Percentiles rank a stretch among this genome's conserved stretches.
Conservation (phyloP, 2,888 invertebrate species). For the Orthosia incerta region DNA sequence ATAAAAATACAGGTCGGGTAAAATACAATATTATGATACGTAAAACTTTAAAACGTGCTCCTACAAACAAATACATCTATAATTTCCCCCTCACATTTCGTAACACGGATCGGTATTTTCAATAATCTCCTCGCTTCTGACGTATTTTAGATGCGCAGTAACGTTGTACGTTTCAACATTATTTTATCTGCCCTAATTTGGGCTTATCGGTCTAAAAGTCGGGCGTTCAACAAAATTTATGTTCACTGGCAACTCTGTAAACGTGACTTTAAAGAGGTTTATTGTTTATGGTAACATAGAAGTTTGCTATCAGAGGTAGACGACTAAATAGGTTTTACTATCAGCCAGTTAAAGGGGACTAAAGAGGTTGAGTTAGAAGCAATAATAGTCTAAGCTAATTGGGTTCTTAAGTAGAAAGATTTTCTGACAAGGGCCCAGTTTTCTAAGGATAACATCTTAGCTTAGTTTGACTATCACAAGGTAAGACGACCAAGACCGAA, state of each 20-base stretch:
- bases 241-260: background rate
- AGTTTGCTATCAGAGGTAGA: background rate
- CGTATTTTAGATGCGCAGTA: constrained; percentile 34
- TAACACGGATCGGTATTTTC: constrained; percentile 13
- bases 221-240: constrained; percentile 13
- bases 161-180: constrained; percentile 27
- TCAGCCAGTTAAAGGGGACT: background rate
- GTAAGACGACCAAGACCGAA: background rate
- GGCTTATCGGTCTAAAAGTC: constrained; percentile 33
- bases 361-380: background rate
- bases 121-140: constrained; percentile 29
- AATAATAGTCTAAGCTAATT: too few species aligned
- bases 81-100: constrained; percentile 13
- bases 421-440: background rate
- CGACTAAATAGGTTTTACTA: background rate
- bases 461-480: background rate
- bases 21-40: too few species aligned
- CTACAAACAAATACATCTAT: background rate
- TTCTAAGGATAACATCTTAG: background rate
- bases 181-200: constrained; percentile 45
- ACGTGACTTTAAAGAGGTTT: constrained; percentile 28
- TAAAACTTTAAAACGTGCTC: too few species aligned
- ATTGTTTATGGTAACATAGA: constrained; percentile 9
- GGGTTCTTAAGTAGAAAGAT: too few species aligned
- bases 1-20: too few species aligned